Conservation (phyloP, 2,888 invertebrate species). For the Theretra japonica region DNA sequence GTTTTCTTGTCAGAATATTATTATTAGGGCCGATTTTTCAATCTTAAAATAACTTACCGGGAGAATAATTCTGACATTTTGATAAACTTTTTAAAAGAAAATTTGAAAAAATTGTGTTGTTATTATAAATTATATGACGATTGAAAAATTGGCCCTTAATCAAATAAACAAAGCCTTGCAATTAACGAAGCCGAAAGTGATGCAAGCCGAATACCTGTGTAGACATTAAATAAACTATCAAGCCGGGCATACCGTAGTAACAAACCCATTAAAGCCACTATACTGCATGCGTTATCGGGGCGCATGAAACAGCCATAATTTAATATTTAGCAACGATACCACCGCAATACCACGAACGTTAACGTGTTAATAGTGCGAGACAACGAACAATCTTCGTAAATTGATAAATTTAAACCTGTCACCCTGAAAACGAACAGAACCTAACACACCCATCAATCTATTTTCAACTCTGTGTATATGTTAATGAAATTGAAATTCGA, state of each 20-base stretch:
- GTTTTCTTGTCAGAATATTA: too few relatives aligned
- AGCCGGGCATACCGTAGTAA: constrained; percentile 31
- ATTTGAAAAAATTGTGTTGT: too few relatives aligned
- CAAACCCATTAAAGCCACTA: constrained; percentile 43
- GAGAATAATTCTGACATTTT: too few relatives aligned
- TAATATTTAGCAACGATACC: constrained; percentile 69
- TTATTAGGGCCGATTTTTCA: too few relatives aligned
- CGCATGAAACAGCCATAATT: constrained; percentile 65
- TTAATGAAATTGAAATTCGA: constrained; percentile 47
- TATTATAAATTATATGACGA: too few relatives aligned
- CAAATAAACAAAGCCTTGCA: not conserved
- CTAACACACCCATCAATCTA: constrained; percentile 36
- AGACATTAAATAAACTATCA: constrained; percentile 36
- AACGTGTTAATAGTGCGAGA: constrained; percentile 77
- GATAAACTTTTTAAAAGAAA: too few relatives aligned
- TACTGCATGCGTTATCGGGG: constrained; percentile 50
- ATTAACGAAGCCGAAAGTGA: not conserved
- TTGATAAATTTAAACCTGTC: constrained; percentile 77
- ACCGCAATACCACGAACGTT: constrained; percentile 58
- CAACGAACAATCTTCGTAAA: constrained; percentile 75
- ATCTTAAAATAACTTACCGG: too few relatives aligned
- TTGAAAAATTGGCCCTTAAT: too few relatives aligned
- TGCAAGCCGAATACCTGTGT: constrained; percentile 32
- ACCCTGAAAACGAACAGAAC: constrained; percentile 60
- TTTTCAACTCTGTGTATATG: constrained; percentile 43